Conservation (phyloP, 2,797 vertebrate species). For the Hippopotamyrus pictus region DNA sequence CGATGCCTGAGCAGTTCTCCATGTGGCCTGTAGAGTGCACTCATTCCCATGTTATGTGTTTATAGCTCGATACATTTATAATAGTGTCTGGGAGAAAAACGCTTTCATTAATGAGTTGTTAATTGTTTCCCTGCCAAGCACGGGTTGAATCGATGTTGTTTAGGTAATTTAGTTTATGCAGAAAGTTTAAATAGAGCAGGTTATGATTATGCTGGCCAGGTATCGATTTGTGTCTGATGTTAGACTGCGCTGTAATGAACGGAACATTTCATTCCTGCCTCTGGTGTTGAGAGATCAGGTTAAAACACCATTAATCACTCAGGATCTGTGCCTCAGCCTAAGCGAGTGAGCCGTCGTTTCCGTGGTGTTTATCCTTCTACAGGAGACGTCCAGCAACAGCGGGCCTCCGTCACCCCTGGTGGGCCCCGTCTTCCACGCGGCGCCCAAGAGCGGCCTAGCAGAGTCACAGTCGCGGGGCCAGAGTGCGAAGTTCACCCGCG, state of each 20-base stretch:
- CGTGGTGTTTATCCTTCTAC: conserved; percentile 17
- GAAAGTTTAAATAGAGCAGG: not conserved
- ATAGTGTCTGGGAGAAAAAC: not conserved
- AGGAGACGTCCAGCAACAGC: conserved; percentile 73
- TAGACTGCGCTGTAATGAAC: not conserved
- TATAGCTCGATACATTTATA: not conserved
- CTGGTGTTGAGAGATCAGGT: not conserved
- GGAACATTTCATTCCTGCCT: not conserved
- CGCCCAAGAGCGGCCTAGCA: conserved; percentile 69
- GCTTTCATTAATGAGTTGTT: not conserved
- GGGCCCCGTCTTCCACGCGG: conserved; percentile 47
- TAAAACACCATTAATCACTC: not conserved
- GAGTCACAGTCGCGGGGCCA: conserved; percentile 66
- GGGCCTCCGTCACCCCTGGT: conserved; percentile 72
- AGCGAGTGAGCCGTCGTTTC: conserved; percentile 8
- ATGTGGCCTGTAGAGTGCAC: conserved; percentile 17
- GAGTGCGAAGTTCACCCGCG: conserved; percentile 72
- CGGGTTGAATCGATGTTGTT: not conserved
- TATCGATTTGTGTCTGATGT: not conserved
- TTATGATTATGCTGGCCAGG: not conserved
- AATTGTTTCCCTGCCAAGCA: not conserved
- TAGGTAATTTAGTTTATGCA: not conserved
- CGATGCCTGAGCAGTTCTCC: not conserved
- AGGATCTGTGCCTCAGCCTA: not conserved
- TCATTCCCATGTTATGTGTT: not conserved